Evolutionary conservation across 2,888 invertebrate genomes (phyloP).

Genomic region (Lissocephala sabroskyi): DNA sequence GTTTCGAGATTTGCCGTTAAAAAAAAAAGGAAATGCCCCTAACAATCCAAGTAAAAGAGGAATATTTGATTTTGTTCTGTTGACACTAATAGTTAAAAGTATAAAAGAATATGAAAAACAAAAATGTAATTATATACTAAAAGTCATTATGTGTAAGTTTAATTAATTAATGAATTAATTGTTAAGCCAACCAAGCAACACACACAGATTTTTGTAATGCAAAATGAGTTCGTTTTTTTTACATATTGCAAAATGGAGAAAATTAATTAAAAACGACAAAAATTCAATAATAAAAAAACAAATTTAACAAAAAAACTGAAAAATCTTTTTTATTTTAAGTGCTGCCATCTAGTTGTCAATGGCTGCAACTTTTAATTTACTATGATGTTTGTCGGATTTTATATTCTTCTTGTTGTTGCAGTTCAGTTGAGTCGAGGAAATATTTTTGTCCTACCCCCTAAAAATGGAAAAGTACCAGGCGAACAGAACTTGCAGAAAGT

Average conservation of each 20-base stretch:
- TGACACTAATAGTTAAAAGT: constrained; percentile 53
- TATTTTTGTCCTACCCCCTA: too few species aligned
- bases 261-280: constrained; percentile 53
- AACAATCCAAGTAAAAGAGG: constrained; percentile 27
- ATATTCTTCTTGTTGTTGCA: too few species aligned
- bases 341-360: too few species aligned
- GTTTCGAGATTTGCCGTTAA: constrained; percentile 19
- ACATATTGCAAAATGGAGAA: constrained; percentile 69
- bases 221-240: constrained; percentile 58
- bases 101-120: constrained; percentile 37
- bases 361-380: too few species aligned
- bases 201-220: constrained; percentile 53
- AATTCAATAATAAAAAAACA: constrained; percentile 44
- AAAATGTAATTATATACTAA: constrained; percentile 69
- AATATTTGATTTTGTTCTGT: constrained; percentile 56
- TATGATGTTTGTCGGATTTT: too few species aligned
- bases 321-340: background rate
- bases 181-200: constrained; percentile 31
- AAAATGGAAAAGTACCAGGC: too few species aligned
- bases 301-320: constrained; percentile 37
- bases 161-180: constrained; percentile 63
- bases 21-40: constrained; percentile 18
- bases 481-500: too few species aligned
- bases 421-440: too few species aligned
- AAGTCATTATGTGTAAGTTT: constrained; percentile 72